Evolutionary conservation across 2,888 invertebrate species (phyloP).

Genomic region (Polydesmus complanatus): DNA sequence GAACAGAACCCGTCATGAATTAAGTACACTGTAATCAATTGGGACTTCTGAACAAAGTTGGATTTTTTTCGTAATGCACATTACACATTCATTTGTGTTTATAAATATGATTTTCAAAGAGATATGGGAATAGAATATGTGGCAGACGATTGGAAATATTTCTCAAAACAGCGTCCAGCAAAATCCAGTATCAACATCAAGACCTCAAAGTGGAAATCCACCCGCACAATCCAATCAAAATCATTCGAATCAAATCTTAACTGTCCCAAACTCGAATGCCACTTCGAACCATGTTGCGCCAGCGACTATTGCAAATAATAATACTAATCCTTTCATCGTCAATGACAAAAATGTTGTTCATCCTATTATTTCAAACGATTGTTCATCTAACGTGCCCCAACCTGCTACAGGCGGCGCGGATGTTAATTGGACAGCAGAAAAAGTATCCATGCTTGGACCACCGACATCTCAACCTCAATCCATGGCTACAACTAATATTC

Average conservation of each 20-base stretch:
- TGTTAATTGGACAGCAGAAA: neutral
- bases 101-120: too few species aligned
- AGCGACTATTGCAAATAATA: neutral
- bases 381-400: neutral
- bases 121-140: slow-evolving; percentile 1
- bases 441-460: neutral
- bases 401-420: neutral
- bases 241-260: too few species aligned
- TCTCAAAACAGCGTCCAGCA: neutral
- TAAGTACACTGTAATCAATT: too few species aligned
- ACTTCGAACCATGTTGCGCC: neutral
- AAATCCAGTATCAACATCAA: neutral
- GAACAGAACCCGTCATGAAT: too few species aligned
- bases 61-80: too few species aligned
- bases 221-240: too few species aligned
- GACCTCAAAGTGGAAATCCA: neutral
- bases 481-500: neutral
- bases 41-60: too few species aligned
- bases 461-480: neutral
- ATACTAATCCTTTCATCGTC: neutral
- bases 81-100: too few species aligned
- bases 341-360: neutral
- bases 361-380: neutral
- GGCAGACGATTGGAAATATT: slow-evolving; percentile 8
- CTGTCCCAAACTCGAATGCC: neutral